Percentiles rank a stretch among this genome's conserved stretches.
These are phyloP conservation scores for Laodelphax striatellus DNA, from an alignment of 1,140 invertebrate species.

Conservation along the genomic window DNA sequence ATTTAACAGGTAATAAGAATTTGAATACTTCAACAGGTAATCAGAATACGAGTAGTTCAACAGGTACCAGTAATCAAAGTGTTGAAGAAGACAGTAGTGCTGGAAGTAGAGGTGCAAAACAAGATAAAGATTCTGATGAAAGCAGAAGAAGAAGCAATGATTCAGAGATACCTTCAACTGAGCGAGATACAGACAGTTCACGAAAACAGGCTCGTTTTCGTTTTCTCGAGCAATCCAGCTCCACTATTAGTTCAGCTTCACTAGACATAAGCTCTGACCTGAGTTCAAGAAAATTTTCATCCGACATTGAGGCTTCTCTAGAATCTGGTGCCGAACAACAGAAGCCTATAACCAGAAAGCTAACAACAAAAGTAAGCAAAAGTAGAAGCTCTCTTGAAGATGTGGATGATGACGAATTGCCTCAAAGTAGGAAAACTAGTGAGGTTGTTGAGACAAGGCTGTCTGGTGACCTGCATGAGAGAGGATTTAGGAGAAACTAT, in stretches of 20 bases:
- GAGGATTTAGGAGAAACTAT: background rate
- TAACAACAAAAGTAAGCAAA: background rate
- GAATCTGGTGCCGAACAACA: background rate
- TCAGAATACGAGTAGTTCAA: too few species aligned
- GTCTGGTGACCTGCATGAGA: background rate
- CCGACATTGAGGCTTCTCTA: background rate
- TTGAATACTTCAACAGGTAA: too few species aligned
- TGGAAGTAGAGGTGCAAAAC: too few species aligned
- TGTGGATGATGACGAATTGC: background rate
- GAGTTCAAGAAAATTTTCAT: background rate
- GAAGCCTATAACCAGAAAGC: background rate
- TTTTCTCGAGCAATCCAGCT: background rate
- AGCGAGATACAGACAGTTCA: too few species aligned
- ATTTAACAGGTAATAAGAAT: too few species aligned
- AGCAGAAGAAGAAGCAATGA: too few species aligned
- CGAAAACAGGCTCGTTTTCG: too few species aligned
- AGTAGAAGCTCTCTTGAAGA: background rate
- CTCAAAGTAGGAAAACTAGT: background rate
- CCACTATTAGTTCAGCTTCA: background rate
- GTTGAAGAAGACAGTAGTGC: too few species aligned
- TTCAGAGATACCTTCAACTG: too few species aligned
- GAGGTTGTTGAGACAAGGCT: background rate
- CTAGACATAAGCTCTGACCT: background rate
- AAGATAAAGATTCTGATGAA: too few species aligned
- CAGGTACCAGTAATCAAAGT: too few species aligned